Conservation (phyloP, 1,140 invertebrate genomes). For the Vollenhovia emeryi region DNA sequence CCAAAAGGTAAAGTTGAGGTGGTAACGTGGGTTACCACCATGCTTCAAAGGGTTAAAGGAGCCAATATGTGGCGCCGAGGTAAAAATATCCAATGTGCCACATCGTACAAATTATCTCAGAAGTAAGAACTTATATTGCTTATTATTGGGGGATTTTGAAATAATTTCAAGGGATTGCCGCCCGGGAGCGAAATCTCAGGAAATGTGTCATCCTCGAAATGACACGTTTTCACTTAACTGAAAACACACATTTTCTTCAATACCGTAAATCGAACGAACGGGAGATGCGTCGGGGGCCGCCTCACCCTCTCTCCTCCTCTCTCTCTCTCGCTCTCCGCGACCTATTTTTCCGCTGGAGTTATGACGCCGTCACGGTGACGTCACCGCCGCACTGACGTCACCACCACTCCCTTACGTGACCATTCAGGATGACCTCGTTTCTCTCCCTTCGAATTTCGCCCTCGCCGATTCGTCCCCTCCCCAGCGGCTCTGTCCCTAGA, state of each 20-base stretch:
- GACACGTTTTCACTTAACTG: slow-evolving; percentile 43
- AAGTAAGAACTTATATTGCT: neutral
- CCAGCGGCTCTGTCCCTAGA: slow-evolving; percentile 54
- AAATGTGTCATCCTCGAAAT: slow-evolving; percentile 3
- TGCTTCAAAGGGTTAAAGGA: no score
- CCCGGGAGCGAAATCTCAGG: neutral
- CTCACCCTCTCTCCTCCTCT: neutral
- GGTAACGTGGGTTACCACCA: no score
- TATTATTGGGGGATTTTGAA: neutral
- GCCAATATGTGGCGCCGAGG: no score
- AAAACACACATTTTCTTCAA: slow-evolving; percentile 26
- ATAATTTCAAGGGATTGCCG: neutral
- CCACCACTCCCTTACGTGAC: slow-evolving; percentile 70
- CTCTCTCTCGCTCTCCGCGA: slow-evolving; percentile 34
- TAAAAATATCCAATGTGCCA: neutral
- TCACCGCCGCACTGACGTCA: slow-evolving; percentile 75
- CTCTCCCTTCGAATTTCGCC: slow-evolving; percentile 58
- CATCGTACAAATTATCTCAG: neutral
- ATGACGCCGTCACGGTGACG: slow-evolving; percentile 75
- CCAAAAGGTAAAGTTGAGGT: no score
- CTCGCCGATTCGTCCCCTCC: slow-evolving; percentile 3
- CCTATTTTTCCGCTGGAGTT: slow-evolving; percentile 63
- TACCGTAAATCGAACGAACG: neutral
- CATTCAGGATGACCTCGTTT: slow-evolving; percentile 75
- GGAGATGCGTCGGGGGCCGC: neutral